Base-by-base conservation (phyloP, 2,888 invertebrate genomes). In the Prenolepis imparis region DNA sequence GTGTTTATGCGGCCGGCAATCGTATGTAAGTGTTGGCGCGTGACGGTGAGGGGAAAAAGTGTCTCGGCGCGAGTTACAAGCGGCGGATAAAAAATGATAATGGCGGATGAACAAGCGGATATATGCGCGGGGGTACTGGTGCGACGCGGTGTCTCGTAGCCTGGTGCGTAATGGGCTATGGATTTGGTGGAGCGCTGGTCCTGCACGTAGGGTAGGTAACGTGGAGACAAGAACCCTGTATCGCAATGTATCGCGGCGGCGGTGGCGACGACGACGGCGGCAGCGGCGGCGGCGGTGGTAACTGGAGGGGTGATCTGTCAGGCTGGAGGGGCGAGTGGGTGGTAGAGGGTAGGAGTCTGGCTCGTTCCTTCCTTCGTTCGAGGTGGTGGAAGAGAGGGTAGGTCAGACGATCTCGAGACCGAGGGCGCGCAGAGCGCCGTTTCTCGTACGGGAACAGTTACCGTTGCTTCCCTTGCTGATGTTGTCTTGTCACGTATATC, bases 241-340 rank as follows among this genome's bases (percentile, higher is more conserved):
- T 94, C 93, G 94, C 93, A 93, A 93, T 94, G 93, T 93, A 94
- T 94, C 94, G 94, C 92, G 92, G 90, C 84, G 88, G 89, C 82
- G 88, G 87, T 80, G 89, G 85, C 86, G 85, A 75, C 89, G 90
- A 82, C 87, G 87, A 86, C 83, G 87, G 84, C 75, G 72, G 78
- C 82, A 48, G 78, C 84, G 88, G 88, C 88, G 90, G 91, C 91
- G 91, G 91, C 90, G 88, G 91, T 83, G 70, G 83, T 67, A 84
- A 86, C 36, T 90, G 90, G 89, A 85, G 90, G 89, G 88, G 89
- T 85, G 77, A 74, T 55, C 52, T 88, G 84, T 84, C 86, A 86
- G 84, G 89, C 82, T 89, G 89, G 82, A 85, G 90, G 91, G 90
- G 85, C 86, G 89, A 89, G 89, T 90, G 89, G 88, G 88, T 81